Percentiles rank a stretch among this genome's conserved stretches.
phyloP scores from a whole-genome alignment of 2,888 invertebrate species.

The Heliconius hortense region DNA sequence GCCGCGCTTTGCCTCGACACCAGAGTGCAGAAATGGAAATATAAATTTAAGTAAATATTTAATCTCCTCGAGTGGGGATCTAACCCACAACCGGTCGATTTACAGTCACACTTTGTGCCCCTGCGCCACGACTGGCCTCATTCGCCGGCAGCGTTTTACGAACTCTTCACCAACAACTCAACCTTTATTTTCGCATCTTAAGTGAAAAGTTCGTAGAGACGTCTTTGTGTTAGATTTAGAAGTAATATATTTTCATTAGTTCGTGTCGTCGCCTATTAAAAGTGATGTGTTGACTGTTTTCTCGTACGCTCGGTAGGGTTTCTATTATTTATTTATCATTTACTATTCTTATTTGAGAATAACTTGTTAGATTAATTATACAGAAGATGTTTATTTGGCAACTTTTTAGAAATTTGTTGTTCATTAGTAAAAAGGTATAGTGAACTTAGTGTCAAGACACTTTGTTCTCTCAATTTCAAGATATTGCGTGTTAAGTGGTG shows the following conservation, averaged over 20 bases:
- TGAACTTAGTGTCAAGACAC: not conserved
- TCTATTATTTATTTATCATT: slow-evolving; percentile 21
- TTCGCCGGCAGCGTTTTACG: too few relatives aligned
- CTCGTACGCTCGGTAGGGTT: slow-evolving; percentile 7
- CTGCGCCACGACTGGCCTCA: too few relatives aligned
- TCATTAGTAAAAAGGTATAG: not conserved
- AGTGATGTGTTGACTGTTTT: slow-evolving; percentile 8
- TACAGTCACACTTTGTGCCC: too few relatives aligned
- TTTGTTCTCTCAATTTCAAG: not conserved
- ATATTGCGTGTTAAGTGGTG: not conserved
- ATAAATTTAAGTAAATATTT: too few relatives aligned
- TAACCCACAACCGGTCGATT: too few relatives aligned
- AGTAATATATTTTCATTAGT: slow-evolving; percentile 18
- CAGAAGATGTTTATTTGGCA: not conserved
- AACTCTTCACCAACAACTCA: too few relatives aligned
- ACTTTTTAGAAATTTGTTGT: not conserved
- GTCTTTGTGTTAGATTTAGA: slow-evolving; percentile 22
- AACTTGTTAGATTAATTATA: not conserved
- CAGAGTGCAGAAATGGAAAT: too few relatives aligned
- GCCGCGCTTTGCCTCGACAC: too few relatives aligned
- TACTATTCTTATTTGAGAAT: not conserved
- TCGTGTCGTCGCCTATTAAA: slow-evolving; percentile 15
- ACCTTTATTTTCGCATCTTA: not conserved
- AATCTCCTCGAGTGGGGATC: too few relatives aligned
- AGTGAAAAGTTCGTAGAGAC: slow-evolving; percentile 6